A percentile compares a stretch with the other conserved stretches of the same genome.
These are phyloP conservation scores for Lepidurus arcticus DNA, from an alignment of 1,140 invertebrate species.

Conservation along the genomic window DNA sequence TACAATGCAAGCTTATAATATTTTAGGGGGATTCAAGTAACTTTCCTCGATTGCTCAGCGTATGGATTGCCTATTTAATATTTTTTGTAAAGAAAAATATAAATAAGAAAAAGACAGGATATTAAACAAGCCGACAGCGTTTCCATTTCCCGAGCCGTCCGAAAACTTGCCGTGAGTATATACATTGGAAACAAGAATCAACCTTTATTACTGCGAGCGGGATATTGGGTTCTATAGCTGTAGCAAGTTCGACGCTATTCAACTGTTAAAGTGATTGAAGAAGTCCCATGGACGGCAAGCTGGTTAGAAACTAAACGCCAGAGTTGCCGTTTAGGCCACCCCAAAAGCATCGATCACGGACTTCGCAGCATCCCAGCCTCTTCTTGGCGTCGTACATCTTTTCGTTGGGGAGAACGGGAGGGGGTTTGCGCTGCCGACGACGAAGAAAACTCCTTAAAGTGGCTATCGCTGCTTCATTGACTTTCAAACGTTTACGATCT, in stretches of 20 bases:
- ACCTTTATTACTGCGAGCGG: background rate
- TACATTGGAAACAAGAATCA: too few relatives aligned
- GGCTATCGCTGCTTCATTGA: background rate
- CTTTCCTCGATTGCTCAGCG: too few relatives aligned
- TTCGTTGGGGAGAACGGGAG: too few relatives aligned
- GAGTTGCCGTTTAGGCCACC: background rate
- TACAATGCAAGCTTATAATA: too few relatives aligned
- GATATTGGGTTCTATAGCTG: background rate
- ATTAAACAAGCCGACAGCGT: background rate
- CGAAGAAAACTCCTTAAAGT: too few relatives aligned
- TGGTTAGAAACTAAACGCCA: too few relatives aligned
- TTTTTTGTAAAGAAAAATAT: background rate
- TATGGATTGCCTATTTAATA: background rate
- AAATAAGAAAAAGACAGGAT: background rate
- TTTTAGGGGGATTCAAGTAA: too few relatives aligned
- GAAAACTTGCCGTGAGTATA: too few relatives aligned
- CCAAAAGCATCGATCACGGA: background rate
- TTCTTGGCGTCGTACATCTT: too few relatives aligned
- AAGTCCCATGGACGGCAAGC: background rate
- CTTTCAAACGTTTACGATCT: slow-evolving; percentile 3
- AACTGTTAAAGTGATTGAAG: slow-evolving; percentile 6
- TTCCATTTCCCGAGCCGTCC: background rate
- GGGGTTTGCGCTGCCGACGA: too few relatives aligned
- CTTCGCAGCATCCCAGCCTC: slow-evolving; percentile 1
- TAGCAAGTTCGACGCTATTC: slow-evolving; percentile 3